These are phyloP conservation scores for Noturus placidus DNA, from an alignment of 2,113 vertebrate species.

Conservation along the genomic window DNA sequence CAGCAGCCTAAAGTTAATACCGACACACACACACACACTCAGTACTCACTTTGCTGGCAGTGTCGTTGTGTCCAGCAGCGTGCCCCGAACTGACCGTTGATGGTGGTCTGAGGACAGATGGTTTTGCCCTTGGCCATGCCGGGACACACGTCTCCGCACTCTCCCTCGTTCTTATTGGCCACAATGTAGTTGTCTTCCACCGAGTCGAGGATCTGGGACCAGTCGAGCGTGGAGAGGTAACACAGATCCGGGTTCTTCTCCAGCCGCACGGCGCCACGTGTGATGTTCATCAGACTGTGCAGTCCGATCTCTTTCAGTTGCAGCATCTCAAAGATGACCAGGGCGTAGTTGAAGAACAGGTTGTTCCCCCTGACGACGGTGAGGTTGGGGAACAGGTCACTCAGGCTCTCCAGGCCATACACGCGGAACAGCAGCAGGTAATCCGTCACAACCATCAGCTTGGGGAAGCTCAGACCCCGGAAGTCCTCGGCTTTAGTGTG, in stretches of 20 bases:
- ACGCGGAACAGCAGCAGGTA: slow-evolving; percentile 93
- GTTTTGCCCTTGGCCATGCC: slow-evolving; percentile 82
- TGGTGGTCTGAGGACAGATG: slow-evolving; percentile 84
- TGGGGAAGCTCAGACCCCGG: slow-evolving; percentile 87
- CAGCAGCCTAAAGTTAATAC: not conserved
- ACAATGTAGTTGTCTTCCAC: slow-evolving; percentile 94
- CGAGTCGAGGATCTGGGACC: slow-evolving; percentile 90
- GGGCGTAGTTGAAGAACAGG: slow-evolving; percentile 95
- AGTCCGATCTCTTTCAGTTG: slow-evolving; percentile 93
- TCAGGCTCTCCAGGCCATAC: slow-evolving; percentile 89
- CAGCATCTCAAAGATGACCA: slow-evolving; percentile 96
- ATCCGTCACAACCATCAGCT: slow-evolving; percentile 88
- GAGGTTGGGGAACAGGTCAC: slow-evolving; percentile 94
- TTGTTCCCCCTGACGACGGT: slow-evolving; percentile 90
- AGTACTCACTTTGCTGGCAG: slow-evolving; percentile 87
- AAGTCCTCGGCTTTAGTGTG: slow-evolving; percentile 88
- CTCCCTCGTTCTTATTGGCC: slow-evolving; percentile 88
- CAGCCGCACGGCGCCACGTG: slow-evolving; percentile 87
- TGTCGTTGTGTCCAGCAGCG: slow-evolving; percentile 92
- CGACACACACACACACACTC: not conserved
- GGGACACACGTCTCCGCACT: slow-evolving; percentile 92
- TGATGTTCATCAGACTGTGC: slow-evolving; percentile 92
- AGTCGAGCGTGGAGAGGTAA: slow-evolving; percentile 94
- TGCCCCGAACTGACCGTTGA: slow-evolving; percentile 88
- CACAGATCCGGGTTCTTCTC: slow-evolving; percentile 96